phyloP scores from a whole-genome alignment of 2,888 invertebrate species.

The Orthonevra nobilis region DNA sequence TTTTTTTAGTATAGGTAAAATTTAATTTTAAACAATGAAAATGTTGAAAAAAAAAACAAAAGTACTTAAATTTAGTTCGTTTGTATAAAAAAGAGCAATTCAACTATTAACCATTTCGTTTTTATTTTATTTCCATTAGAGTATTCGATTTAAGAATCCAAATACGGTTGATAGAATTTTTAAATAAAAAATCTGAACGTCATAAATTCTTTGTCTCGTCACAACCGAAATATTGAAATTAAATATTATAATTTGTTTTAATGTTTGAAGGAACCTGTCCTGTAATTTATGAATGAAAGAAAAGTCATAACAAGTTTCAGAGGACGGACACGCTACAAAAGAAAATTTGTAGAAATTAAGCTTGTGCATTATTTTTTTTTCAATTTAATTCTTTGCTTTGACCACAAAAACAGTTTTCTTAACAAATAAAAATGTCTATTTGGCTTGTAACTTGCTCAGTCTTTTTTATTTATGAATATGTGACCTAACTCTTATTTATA shows the following conservation, averaged over 20 bases:
- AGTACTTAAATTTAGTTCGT: conserved; percentile 53
- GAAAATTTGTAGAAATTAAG: conserved; percentile 20
- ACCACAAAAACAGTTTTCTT: conserved; percentile 35
- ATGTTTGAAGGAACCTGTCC: background rate
- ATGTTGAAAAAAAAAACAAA: conserved; percentile 30
- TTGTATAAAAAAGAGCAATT: conserved; percentile 43
- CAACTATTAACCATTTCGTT: conserved; percentile 14
- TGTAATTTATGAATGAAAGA: conserved; percentile 10
- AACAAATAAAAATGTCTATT: conserved; percentile 49
- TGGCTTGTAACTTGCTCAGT: conserved; percentile 58
- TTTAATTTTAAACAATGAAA: conserved; percentile 31
- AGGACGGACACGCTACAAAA: conserved; percentile 63
- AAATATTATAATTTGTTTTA: too few species aligned
- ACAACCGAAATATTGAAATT: conserved; percentile 61
- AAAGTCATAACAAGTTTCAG: conserved; percentile 26
- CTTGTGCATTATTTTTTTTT: conserved; percentile 30
- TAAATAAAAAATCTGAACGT: too few species aligned
- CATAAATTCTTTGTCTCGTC: conserved; percentile 56
- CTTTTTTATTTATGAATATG: conserved; percentile 44
- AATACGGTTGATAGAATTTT: too few species aligned
- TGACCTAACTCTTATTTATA: too few species aligned
- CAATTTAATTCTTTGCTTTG: conserved; percentile 28
- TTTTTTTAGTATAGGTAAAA: conserved; percentile 36
- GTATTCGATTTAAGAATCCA: too few species aligned
- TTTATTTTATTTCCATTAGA: conserved; percentile 7